Conservation (phyloP, 2,888 invertebrate species). For the Vanessa cardui region DNA sequence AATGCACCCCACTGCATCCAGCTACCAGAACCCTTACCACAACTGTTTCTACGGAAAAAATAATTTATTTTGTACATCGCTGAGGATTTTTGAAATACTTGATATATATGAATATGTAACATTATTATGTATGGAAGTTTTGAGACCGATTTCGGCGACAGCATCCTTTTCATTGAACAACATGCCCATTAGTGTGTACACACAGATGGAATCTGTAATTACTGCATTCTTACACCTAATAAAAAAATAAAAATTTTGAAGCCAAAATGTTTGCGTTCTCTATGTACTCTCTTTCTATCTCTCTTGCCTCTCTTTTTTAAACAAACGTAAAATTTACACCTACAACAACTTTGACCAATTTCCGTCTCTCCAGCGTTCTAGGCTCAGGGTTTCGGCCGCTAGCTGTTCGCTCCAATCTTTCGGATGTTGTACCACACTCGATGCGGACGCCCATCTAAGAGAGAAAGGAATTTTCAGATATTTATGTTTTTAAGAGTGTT, state of each 20-base stretch:
- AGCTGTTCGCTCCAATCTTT: constrained; percentile 80
- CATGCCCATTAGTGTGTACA: too few species aligned
- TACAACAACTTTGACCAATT: constrained; percentile 83
- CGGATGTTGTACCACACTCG: constrained; percentile 75
- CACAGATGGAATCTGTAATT: too few species aligned
- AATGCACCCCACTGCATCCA: constrained; percentile 86
- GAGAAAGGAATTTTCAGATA: not conserved
- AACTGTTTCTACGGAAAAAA: constrained; percentile 57
- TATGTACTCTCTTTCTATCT: too few species aligned
- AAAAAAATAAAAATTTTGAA: too few species aligned
- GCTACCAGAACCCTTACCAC: constrained; percentile 63
- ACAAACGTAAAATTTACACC: constrained; percentile 15
- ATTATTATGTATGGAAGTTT: too few species aligned
- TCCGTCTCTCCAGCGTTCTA: constrained; percentile 82
- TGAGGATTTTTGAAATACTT: not conserved
- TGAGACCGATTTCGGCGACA: too few species aligned
- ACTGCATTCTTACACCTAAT: too few species aligned
- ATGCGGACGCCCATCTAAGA: constrained; percentile 82
- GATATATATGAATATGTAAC: not conserved
- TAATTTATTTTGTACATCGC: not conserved
- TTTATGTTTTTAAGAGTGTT: too few species aligned
- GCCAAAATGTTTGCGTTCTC: too few species aligned
- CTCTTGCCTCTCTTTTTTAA: too few species aligned
- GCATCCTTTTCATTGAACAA: too few species aligned
- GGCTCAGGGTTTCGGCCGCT: constrained; percentile 81